Evolutionary conservation across 2,888 invertebrate genomes (phyloP).

Genomic region (Caenorhabditis japonica): DNA sequence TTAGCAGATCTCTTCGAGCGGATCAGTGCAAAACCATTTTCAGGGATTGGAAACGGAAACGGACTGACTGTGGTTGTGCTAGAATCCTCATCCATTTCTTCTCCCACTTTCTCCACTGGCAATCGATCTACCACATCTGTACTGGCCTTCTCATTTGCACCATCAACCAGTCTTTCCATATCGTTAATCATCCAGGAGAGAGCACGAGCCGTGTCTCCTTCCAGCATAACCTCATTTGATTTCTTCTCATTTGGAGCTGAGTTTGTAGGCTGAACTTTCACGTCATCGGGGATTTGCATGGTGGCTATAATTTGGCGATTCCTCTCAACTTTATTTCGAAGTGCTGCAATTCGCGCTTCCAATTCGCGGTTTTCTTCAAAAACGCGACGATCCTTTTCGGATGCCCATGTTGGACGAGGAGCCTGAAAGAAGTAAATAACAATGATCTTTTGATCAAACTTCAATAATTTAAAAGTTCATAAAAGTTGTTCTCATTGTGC

Average conservation of each 20-base stretch:
- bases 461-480: slow-evolving; percentile 12
- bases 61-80: slow-evolving; percentile 38
- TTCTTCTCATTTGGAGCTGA: slow-evolving; percentile 1
- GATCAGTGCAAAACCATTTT: slow-evolving; percentile 47
- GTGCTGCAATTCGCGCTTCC: slow-evolving; percentile 44
- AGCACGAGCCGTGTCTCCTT: slow-evolving; percentile 71
- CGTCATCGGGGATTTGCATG: slow-evolving; percentile 23
- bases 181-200: slow-evolving; percentile 73
- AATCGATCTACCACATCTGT: slow-evolving; percentile 32
- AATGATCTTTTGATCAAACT: too few relatives aligned
- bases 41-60: slow-evolving; percentile 52
- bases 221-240: slow-evolving; percentile 25
- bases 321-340: slow-evolving; percentile 43
- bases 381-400: slow-evolving; percentile 43
- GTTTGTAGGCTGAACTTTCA: slow-evolving; percentile 3
- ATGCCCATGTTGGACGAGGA: slow-evolving; percentile 25
- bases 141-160: slow-evolving; percentile 37
- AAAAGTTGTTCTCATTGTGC: neutral
- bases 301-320: slow-evolving; percentile 41
- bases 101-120: slow-evolving; percentile 37
- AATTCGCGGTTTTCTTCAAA: slow-evolving; percentile 50
- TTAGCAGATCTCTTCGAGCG: slow-evolving; percentile 26
- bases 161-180: slow-evolving; percentile 65
- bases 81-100: slow-evolving; percentile 16
- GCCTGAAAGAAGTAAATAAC: slow-evolving; percentile 17